Base-by-base conservation (phyloP, 2,113 vertebrate species). In the Tupaia tana region DNA sequence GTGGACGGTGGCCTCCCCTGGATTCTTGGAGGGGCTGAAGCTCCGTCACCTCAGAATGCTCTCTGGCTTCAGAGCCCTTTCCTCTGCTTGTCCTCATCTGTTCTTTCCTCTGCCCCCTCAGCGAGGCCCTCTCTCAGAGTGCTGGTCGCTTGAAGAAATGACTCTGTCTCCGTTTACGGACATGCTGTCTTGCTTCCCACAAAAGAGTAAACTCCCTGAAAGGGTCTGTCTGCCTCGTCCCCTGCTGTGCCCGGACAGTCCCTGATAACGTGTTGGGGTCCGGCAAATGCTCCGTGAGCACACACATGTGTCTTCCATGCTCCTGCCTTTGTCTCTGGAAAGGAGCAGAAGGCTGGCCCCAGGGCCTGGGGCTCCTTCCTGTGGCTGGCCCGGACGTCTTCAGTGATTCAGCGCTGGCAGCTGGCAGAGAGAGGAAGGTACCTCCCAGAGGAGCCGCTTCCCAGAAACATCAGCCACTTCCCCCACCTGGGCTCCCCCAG, bases 381-480 rank as follows among this genome's bases (percentile, higher is more conserved):
- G 69, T 7, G 52, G 11, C 79, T 1, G 20, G 4, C 27, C 0
- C 0, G 9, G 14, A 74, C 31, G 0, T 43, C 61, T 34, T 73
- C 80, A 31, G 94, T 71, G 94, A 95, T 14, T 97, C 92, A 93
- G 67, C 11, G 1, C 74, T 3, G 14, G 75, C 66, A 74, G 69
- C 84, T 64, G 81, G 77, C 82, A 24, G 89, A 3, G 31, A 58
- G 83, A 71, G 61, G 66, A 93, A 71, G 91, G 84, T 31, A 22
- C 29, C 56, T 92, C 86, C 86, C 81, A 5, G n/a, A 63, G 71
- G 66, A 80, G 34, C 34, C 0, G 19, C 59, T 92, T 96, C 89
- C 91, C 85, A 87, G 94, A 96, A 92, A 63, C 58, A 20, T 20
- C 63, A 31, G 61, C 71, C 43, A 52, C 31, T 86, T 86, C 92